Base-by-base conservation (phyloP, 2,113 vertebrate genomes). In the rat (Rattus norvegicus) region DNA sequence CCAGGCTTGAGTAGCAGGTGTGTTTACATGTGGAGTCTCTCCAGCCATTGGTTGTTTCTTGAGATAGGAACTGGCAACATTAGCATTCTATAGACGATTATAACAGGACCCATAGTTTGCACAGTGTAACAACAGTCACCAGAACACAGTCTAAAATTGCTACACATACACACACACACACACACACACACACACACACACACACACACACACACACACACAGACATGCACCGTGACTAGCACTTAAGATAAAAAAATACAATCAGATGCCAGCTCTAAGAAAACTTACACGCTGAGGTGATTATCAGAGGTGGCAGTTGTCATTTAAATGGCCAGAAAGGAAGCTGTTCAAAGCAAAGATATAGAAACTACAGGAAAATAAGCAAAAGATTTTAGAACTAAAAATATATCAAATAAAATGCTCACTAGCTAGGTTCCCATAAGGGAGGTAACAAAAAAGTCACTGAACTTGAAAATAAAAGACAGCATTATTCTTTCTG, bases 361-460 rank as follows among this genome's bases (percentile, higher is more conserved):
- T 69, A 39, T 1, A 73, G n/a, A 77, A 79, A 85, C 28, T 16
- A 80, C n/a, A 33, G 52, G 56, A 67, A 69, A 90, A 59, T n/a
- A 84, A 61, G 13, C 39, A 87, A 94, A 28, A 65, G 52, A 14
- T 59, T 59, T 61, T 59, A 59, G 79, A 94, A 81, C 36, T 84
- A 94, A 93, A 54, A 85, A 52, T 67, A 90, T 47, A 69, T 81
- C 14, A 90, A 90, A 90, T 75, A 26, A 54, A 83, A 88, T 87
- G 33, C 7, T 36, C 30, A 61, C 43, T 80, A 24, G 26, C 5
- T 91, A 22, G 24, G 16, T 9, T 91, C 5, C 83, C 70, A 47
- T 36, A 76, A 86, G 36, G 39, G 49, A 61, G 7, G 47, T 65
- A 52, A 65, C 36, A 73, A 81, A 95, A 75, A 26, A 63, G 19